These are phyloP conservation scores for Oxyura jamaicensis DNA, from an alignment of 2,113 vertebrate species.

Conservation along the genomic window DNA sequence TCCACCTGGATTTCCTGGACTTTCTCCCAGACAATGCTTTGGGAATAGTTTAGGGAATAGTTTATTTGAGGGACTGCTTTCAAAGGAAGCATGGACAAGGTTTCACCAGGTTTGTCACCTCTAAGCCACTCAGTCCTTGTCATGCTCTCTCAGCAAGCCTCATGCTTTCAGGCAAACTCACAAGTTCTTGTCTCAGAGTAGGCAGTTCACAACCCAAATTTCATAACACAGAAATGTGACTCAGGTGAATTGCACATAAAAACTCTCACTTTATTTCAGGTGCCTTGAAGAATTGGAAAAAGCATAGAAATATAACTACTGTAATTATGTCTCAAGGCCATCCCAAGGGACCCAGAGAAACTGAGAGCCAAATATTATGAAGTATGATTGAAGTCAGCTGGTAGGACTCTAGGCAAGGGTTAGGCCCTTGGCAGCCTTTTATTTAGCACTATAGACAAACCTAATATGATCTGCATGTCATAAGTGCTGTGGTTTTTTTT, in stretches of 20 bases:
- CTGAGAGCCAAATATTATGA: neutral
- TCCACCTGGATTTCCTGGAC: neutral
- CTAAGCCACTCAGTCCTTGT: neutral
- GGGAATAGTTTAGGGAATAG: neutral
- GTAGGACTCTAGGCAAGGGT: neutral
- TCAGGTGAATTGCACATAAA: neutral
- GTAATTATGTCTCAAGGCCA: neutral
- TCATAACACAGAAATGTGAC: neutral
- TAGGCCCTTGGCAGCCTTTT: neutral
- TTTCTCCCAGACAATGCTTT: neutral
- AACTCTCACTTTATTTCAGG: neutral
- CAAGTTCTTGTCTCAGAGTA: neutral
- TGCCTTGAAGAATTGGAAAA: neutral
- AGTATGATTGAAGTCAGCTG: neutral
- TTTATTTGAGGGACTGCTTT: neutral
- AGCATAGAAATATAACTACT: neutral
- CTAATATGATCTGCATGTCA: neutral
- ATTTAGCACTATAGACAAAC: neutral
- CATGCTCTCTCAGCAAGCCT: neutral
- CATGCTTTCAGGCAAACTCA: neutral
- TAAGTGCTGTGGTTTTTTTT: neutral
- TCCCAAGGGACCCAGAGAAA: neutral
- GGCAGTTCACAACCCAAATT: neutral
- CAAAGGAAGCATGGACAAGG: neutral
- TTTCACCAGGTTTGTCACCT: neutral